Base-by-base conservation (phyloP, 2,113 vertebrate species). In the Podarcis raffonei region DNA sequence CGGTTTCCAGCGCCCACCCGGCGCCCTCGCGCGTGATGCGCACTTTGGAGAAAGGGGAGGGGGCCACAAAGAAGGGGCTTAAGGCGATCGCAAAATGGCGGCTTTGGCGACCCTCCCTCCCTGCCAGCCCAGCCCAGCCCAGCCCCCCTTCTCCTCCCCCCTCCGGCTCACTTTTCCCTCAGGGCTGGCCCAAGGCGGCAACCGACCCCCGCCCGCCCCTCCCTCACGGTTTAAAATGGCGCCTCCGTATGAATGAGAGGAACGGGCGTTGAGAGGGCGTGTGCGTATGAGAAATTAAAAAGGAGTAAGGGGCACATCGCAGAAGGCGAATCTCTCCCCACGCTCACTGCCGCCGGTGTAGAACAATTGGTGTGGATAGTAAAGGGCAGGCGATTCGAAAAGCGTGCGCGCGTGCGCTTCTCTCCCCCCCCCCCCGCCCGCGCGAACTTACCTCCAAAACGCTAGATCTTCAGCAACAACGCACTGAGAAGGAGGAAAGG, bases 401-500 rank as follows among this genome's bases (percentile, higher is more conserved):
- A 7, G 42, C 0, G 1, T 39, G 0, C 25, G 3, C 6, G 62
- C 0, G 0, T 13, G 57, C 0, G 0, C 39, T 0, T 91, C 87
- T 20, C 93, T 89, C 88, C 74, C 75, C 6, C 53, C 6, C 6
- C 20, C 8, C 66, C n/a, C 39, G 0, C 39, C 39, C 6, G 23
- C 20, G 20, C 22, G 66, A 18, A 18, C 71, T 72, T 15, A n/a
- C 69, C 30, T n/a, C 69, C 69, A 3, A 30, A 11, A 25, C 30
- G 74, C 80, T 27, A 0, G 0, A 81, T 27, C 3, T 76, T 6
- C 82, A 3, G 84, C 94, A 94, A 94, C 95, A 97, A 94, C 96
- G 96, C 97, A 97, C 96, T 96, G 96, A 95, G 95, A 59, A 59
- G 93, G 96, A 97, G 97, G 97, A 97, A 97, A 97, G 97, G 94